Evolutionary conservation across 2,888 invertebrate genomes (phyloP), one percentile per base, ranked within the genome.

Genomic region (Apamea crenata): DNA sequence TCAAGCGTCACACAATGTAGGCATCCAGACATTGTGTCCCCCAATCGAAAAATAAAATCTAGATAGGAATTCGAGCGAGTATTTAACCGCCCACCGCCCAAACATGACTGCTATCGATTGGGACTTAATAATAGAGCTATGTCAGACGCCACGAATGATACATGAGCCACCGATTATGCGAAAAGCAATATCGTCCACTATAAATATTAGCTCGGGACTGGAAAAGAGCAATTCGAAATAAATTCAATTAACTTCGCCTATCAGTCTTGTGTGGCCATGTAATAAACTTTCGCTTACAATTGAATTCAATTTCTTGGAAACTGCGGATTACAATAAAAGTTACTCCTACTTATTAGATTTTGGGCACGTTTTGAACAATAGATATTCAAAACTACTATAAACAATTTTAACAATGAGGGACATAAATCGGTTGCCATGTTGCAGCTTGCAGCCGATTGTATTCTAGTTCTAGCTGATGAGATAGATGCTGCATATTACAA

Each of bases 51-150:
- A 82, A 86, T 76, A 81, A 84, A 88, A 88, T 73, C 77, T 82
- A 81, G 78, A 88, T 78, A 74, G 79, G 66, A 84, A 84, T 81
- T 89, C 69, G 70, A 77, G 75, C 73, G 77, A 80, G 61, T 79
- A 86, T 89, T 83, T 81, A 81, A 78, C 77, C 72, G 79, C 76
- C 82, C 80, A 77, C 78, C 56, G 71, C 66, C 70, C 76, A 81
- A 80, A 86, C 78, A 80, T 77, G 77, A 82, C 79, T 83, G 40
- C 81, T 82, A 89, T 89, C 87, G 90, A 89, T 89, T 86, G 69
- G 77, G 67, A 80, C 84, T 82, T 88, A 88, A 88, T 88, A 88
- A 88, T 86, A 88, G 86, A 83, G 77, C 70, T 65, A 81, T 88
- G 74, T 81, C 86, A 89, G 88, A 78, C 63, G 61, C 82, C 65